Conservation (phyloP, 2,888 invertebrate species). For the Embidobia sp. region DNA sequence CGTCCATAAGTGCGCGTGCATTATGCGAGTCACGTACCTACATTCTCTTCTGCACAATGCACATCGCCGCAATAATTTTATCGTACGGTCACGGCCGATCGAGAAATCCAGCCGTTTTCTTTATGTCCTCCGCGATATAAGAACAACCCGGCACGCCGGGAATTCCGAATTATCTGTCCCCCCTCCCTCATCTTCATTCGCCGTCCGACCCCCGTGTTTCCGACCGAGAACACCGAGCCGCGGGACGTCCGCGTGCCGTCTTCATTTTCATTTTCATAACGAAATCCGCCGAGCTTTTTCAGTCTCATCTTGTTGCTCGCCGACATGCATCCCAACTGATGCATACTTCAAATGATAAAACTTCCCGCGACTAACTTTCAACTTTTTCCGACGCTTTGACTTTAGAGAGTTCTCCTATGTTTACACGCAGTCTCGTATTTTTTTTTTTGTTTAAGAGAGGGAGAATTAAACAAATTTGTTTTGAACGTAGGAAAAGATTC, state of each 20-base stretch:
- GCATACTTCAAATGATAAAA: too few relatives aligned
- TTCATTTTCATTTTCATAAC: neutral
- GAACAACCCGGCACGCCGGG: conserved; percentile 46
- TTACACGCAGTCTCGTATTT: too few relatives aligned
- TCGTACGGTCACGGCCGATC: conserved; percentile 60
- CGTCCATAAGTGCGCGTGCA: conserved; percentile 71
- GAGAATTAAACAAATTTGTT: too few relatives aligned
- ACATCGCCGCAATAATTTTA: conserved; percentile 65
- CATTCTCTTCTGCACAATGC: conserved; percentile 63
- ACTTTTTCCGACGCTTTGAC: too few relatives aligned
- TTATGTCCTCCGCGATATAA: conserved; percentile 45
- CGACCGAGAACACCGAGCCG: too few relatives aligned
- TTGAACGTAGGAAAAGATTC: too few relatives aligned
- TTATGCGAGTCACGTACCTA: conserved; percentile 72
- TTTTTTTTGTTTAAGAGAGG: too few relatives aligned
- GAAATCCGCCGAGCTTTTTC: too few relatives aligned
- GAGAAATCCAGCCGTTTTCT: conserved; percentile 61
- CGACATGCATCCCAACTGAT: too few relatives aligned
- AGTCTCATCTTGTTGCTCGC: too few relatives aligned
- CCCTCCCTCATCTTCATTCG: conserved; percentile 11
- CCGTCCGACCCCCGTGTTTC: conserved; percentile 2
- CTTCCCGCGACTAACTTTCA: too few relatives aligned
- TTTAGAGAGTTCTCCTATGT: too few relatives aligned
- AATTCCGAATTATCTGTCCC: conserved; percentile 58
- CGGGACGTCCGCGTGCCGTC: neutral